Percentiles rank a stretch among this genome's conserved stretches.
These are phyloP conservation scores for Amphimedon queenslandica DNA, from an alignment of 37 sponge, comb jelly and placozoan genomes.

Conservation along the genomic window DNA sequence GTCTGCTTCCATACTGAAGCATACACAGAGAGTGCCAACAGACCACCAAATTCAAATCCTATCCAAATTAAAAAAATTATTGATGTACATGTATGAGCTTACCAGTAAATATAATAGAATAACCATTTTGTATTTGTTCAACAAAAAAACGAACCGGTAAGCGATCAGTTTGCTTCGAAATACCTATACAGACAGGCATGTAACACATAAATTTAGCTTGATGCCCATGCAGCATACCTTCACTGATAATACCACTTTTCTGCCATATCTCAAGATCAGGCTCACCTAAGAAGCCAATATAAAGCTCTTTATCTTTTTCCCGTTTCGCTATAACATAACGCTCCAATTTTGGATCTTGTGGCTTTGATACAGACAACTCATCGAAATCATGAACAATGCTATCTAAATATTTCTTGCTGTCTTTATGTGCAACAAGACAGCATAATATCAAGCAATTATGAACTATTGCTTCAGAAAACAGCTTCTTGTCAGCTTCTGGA, in stretches of 20 bases:
- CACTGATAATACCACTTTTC: constrained; percentile 18
- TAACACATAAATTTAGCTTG: background rate
- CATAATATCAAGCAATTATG: too few species aligned
- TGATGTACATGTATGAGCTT: background rate
- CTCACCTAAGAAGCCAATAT: constrained; percentile 45
- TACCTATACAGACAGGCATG: background rate
- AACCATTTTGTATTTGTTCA: constrained; percentile 25
- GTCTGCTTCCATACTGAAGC: constrained; percentile 26
- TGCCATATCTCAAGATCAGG: constrained; percentile 25
- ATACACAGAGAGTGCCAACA: constrained; percentile 42
- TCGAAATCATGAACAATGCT: too few species aligned
- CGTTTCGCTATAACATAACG: constrained; percentile 52
- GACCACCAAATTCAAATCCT: constrained; percentile 63
- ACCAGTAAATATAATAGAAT: constrained; percentile 45
- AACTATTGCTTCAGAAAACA: too few species aligned
- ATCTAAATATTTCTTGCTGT: too few species aligned
- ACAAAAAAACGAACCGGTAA: constrained; percentile 51
- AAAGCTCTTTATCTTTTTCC: constrained; percentile 9
- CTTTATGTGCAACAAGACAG: too few species aligned
- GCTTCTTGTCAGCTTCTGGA: background rate
- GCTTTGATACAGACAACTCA: background rate
- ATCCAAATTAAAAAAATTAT: background rate
- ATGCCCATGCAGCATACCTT: constrained; percentile 26
- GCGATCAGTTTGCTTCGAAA: constrained; percentile 14
- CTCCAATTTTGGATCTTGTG: background rate